These are phyloP conservation scores for Salvator merianae DNA, from an alignment of 2,113 vertebrate species.

Conservation along the genomic window DNA sequence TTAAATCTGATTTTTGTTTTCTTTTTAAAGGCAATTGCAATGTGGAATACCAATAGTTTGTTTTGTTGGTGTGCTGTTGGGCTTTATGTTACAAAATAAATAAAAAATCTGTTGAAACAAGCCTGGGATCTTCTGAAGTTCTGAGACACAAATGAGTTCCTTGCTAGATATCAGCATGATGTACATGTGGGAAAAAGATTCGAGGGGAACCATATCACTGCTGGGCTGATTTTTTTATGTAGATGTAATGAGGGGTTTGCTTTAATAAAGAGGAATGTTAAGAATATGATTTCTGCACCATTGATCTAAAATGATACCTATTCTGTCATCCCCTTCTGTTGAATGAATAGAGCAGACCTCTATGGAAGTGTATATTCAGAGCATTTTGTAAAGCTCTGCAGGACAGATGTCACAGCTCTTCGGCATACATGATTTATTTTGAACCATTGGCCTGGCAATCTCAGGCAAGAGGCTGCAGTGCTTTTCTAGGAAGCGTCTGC, in stretches of 20 bases:
- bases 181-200: too few relatives aligned
- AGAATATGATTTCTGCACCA: not conserved
- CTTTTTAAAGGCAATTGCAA: too few relatives aligned
- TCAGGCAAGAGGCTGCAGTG: not conserved
- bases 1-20: too few relatives aligned
- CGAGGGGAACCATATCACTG: not conserved
- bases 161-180: too few relatives aligned
- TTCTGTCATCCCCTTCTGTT: not conserved
- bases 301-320: not conserved
- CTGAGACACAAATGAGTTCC: too few relatives aligned
- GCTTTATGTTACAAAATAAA: too few relatives aligned
- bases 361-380: not conserved
- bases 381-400: not conserved
- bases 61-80: too few relatives aligned
- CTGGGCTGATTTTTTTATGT: not conserved
- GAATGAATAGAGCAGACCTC: not conserved
- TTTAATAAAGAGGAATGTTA: not conserved
- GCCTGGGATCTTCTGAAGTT: too few relatives aligned
- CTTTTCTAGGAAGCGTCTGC: not conserved
- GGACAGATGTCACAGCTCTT: not conserved
- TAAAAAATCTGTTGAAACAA: too few relatives aligned
- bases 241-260: not conserved
- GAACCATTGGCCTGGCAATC: not conserved
- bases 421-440: not conserved
- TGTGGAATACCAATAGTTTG: too few relatives aligned